A percentile compares a stretch with the other conserved stretches of the same genome.
These are phyloP conservation scores for Toxotes chatareus DNA, from an alignment of 2,113 vertebrate genomes.

Conservation along the genomic window DNA sequence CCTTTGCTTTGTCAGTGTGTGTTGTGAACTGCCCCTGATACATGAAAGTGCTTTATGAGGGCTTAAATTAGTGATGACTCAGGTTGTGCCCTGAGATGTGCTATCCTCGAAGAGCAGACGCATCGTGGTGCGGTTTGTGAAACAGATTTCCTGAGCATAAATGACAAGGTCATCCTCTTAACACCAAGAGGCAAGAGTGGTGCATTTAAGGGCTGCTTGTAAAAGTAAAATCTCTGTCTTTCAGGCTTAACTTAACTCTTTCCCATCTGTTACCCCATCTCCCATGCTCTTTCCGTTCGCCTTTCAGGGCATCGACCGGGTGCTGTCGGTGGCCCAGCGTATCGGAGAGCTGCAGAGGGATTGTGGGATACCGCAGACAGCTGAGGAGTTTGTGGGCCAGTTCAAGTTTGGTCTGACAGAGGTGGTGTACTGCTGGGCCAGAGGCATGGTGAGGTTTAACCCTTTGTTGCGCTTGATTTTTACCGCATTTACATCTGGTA, in stretches of 20 bases:
- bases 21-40: slow-evolving; percentile 36
- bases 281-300: not conserved
- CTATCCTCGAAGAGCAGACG: not conserved
- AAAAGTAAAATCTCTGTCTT: slow-evolving; percentile 13
- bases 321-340: slow-evolving; percentile 86
- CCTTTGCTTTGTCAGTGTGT: slow-evolving; percentile 18
- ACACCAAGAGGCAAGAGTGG: not conserved
- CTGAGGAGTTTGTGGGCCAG: slow-evolving; percentile 92
- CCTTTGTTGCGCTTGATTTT: not conserved
- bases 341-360: slow-evolving; percentile 90
- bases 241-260: not conserved
- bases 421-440: slow-evolving; percentile 95
- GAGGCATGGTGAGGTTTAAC: slow-evolving; percentile 89
- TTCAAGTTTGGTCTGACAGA: slow-evolving; percentile 94
- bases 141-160: slow-evolving; percentile 38
- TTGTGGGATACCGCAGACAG: slow-evolving; percentile 88
- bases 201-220: slow-evolving; percentile 21
- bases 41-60: slow-evolving; percentile 76
- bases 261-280: not conserved
- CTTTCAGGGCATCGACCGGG: slow-evolving; percentile 87
- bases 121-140: slow-evolving; percentile 17
- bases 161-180: slow-evolving; percentile 18
- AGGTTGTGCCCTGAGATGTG: not conserved
- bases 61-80: slow-evolving; percentile 76
- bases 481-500: not conserved